Evolutionary conservation across 2,888 invertebrate genomes (phyloP).

Genomic region (Stenotaenia linearis): DNA sequence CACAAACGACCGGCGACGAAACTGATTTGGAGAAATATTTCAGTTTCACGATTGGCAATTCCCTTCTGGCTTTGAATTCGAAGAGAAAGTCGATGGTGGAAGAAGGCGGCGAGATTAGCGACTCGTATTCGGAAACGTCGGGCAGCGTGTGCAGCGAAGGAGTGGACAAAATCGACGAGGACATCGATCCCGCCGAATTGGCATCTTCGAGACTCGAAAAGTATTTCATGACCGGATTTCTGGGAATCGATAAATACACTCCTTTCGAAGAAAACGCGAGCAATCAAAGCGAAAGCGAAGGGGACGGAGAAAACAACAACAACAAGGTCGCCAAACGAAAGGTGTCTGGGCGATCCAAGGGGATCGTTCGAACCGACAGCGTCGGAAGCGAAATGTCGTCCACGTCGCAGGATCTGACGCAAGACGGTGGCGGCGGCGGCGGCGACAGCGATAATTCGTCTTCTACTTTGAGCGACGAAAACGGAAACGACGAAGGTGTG

Average conservation of each 20-base stretch:
- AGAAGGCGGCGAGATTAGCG: slow-evolving; percentile 45
- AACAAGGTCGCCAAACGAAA: background rate
- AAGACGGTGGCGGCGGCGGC: too few relatives aligned
- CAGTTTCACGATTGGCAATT: slow-evolving; percentile 77
- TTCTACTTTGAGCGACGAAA: slow-evolving; percentile 24
- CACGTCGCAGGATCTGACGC: background rate
- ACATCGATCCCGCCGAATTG: slow-evolving; percentile 62
- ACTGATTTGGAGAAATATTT: slow-evolving; percentile 87
- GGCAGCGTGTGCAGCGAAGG: slow-evolving; percentile 76
- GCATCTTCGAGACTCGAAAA: slow-evolving; percentile 81
- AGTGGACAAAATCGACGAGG: slow-evolving; percentile 55
- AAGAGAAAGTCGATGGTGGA: slow-evolving; percentile 36
- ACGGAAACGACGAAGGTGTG: slow-evolving; percentile 32
- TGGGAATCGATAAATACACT: slow-evolving; percentile 38
- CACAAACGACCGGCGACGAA: slow-evolving; percentile 48
- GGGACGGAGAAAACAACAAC: slow-evolving; percentile 59
- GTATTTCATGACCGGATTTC: slow-evolving; percentile 61
- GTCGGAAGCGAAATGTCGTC: slow-evolving; percentile 38
- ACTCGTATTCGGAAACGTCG: slow-evolving; percentile 56
- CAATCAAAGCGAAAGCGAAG: slow-evolving; percentile 68
- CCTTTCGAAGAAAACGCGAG: slow-evolving; percentile 54
- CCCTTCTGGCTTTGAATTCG: background rate
- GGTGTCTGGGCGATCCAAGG: slow-evolving; percentile 43
- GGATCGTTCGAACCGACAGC: slow-evolving; percentile 74
- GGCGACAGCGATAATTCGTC: background rate